Percentiles rank a stretch among this genome's conserved stretches.
Conservation (phyloP, 1,140 invertebrate species). For the Heliothis subflexa region DNA sequence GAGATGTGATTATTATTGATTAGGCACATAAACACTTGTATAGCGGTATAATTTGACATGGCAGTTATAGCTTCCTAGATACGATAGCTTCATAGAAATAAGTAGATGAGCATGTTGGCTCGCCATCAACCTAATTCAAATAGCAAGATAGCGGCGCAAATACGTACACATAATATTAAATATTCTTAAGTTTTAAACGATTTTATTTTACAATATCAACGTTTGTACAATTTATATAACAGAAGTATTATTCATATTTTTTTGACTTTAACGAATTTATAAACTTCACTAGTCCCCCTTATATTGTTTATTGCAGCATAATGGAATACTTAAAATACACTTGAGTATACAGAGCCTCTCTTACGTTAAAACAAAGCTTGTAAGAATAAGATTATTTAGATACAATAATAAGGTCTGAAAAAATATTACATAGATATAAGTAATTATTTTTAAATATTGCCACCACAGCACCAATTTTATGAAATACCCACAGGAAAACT, state of each 20-base stretch:
- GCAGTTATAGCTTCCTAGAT: too few species aligned
- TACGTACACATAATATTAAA: not conserved
- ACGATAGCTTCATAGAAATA: too few species aligned
- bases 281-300: not conserved
- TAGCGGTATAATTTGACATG: too few species aligned
- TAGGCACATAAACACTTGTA: too few species aligned
- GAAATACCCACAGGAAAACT: too few species aligned
- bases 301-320: not conserved
- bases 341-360: too few species aligned
- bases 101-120: too few species aligned
- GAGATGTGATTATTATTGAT: too few species aligned
- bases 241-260: not conserved
- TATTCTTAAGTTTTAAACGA: not conserved
- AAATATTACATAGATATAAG: not conserved
- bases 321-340: too few species aligned
- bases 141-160: not conserved
- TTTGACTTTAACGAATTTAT: not conserved
- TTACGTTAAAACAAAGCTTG: too few species aligned
- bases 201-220: slow-evolving; percentile 10
- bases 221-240: slow-evolving; percentile 7
- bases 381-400: too few species aligned
- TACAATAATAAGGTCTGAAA: too few species aligned
- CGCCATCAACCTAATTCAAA: not conserved
- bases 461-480: not conserved
- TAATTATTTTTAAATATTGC: not conserved